Evolutionary conservation across 2,888 invertebrate genomes (phyloP).

Genomic region (Cheilosia pagana): DNA sequence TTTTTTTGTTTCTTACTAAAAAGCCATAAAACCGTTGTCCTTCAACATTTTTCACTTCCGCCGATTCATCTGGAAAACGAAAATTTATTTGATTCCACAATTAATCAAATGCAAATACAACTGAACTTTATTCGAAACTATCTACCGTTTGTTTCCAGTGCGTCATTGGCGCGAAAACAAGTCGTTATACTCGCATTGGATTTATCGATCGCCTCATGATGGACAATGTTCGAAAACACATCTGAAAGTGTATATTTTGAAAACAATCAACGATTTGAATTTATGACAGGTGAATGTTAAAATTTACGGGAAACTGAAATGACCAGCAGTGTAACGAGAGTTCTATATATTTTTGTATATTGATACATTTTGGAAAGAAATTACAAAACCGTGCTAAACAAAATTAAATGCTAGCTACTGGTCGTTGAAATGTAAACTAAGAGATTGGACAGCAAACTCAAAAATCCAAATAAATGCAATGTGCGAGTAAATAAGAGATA

Average conservation of each 20-base stretch:
- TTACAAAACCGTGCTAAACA: neutral
- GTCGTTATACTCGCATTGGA: slow-evolving; percentile 37
- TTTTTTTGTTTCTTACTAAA: slow-evolving; percentile 34
- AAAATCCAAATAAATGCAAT: neutral
- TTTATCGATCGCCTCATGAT: slow-evolving; percentile 44
- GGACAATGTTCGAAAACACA: slow-evolving; percentile 33
- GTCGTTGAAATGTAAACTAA: slow-evolving; percentile 11
- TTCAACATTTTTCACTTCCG: slow-evolving; percentile 20
- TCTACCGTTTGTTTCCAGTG: slow-evolving; percentile 44
- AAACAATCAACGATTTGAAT: neutral
- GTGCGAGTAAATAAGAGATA: slow-evolving; percentile 19
- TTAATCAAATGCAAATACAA: slow-evolving; percentile 21
- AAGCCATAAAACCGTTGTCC: slow-evolving; percentile 58
- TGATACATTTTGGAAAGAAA: slow-evolving; percentile 16
- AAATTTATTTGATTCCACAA: slow-evolving; percentile 8
- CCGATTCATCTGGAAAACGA: slow-evolving; percentile 30
- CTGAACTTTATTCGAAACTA: slow-evolving; percentile 1
- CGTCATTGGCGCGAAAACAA: slow-evolving; percentile 56
- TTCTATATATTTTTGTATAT: slow-evolving; percentile 1
- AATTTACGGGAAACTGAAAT: slow-evolving; percentile 43
- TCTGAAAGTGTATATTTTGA: slow-evolving; percentile 57
- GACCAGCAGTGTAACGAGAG: slow-evolving; percentile 7
- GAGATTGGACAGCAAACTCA: neutral
- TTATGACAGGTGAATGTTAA: slow-evolving; percentile 6
- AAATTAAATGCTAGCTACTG: slow-evolving; percentile 15